Base-by-base conservation (phyloP, 2,797 vertebrate genomes). In the Onychomys leucogaster region DNA sequence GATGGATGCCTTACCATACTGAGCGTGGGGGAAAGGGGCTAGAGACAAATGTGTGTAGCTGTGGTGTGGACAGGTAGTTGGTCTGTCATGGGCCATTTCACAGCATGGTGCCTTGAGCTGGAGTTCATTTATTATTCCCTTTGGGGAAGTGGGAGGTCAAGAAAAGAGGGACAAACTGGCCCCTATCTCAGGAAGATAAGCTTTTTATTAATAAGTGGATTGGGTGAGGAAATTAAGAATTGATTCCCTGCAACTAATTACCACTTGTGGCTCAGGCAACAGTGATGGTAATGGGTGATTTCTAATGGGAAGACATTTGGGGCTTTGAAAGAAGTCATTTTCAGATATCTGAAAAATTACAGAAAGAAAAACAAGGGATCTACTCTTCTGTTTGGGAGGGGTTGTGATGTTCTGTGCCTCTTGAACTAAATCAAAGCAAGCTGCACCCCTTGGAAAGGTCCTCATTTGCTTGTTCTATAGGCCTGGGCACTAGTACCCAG, bases 291-390 rank as follows among this genome's bases (percentile, higher is more conserved):
- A 41, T 3, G 0, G 85, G 90, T 89, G 57, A 95, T 87, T 94
- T 97, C 57, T 41, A 67, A 77, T 0, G 37, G 57, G 78, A 96
- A 92, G 75, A 16, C 0, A 32, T 32, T 95, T 57, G 85, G 67
- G 17, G 69, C 75, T 97, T 97, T 95, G 17, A 95, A 97, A 96
- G n/a, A 93, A 96, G 52, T 27, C 61, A 29, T 69, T 97, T 97
- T 57, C 55, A 91, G 91, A 83, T 43, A 81, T 95, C 93, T 88
- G 27, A 75, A 94, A 34, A 57, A 82, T 89, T 69, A 91, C 2
- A 96, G 81, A 96, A 93, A 80, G 19, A 23, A 84, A 92, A 91
- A 65, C 11, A 59, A 89, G 21, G 46, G 13, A 34, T 86, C 86
- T 82, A 29, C 49, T 78, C 41, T 96, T 91, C 25, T 67, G 61